A percentile compares a stretch with the other conserved stretches of the same genome.
phyloP scores from a whole-genome alignment of 1,140 invertebrate genomes.

The Caenorhabditis latens region DNA sequence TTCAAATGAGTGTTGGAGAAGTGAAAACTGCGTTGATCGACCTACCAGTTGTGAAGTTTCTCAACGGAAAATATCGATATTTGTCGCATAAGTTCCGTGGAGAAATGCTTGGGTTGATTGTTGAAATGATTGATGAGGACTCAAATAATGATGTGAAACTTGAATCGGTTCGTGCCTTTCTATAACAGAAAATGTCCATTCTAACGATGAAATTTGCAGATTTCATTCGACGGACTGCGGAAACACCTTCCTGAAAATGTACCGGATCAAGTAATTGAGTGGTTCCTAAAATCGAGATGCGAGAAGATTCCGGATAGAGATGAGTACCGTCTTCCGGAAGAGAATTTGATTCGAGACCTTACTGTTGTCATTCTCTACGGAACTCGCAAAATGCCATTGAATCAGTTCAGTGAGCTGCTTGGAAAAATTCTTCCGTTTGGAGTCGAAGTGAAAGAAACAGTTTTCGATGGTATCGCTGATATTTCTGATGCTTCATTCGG shows the following conservation, averaged over 20 bases:
- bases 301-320: neutral
- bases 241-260: neutral
- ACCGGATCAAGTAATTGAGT: neutral
- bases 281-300: constrained; percentile 23
- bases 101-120: constrained; percentile 27
- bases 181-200: neutral
- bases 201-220: neutral
- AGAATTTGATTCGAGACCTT: constrained; percentile 7
- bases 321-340: neutral
- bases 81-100: constrained; percentile 18
- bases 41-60: constrained; percentile 31
- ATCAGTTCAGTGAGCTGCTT: neutral
- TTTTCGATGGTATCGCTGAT: constrained; percentile 26
- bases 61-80: constrained; percentile 27
- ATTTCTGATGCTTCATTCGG: constrained; percentile 29
- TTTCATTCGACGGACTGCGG: neutral
- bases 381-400: neutral
- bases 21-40: constrained; percentile 18
- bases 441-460: neutral
- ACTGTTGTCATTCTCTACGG: constrained; percentile 2
- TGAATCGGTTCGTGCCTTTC: neutral
- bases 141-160: constrained; percentile 4
- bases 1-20: constrained; percentile 45
- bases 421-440: constrained; percentile 6
- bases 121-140: constrained; percentile 10